Evolutionary conservation across 2,113 vertebrate genomes (phyloP).

Genomic region (Perognathus longimembris): DNA sequence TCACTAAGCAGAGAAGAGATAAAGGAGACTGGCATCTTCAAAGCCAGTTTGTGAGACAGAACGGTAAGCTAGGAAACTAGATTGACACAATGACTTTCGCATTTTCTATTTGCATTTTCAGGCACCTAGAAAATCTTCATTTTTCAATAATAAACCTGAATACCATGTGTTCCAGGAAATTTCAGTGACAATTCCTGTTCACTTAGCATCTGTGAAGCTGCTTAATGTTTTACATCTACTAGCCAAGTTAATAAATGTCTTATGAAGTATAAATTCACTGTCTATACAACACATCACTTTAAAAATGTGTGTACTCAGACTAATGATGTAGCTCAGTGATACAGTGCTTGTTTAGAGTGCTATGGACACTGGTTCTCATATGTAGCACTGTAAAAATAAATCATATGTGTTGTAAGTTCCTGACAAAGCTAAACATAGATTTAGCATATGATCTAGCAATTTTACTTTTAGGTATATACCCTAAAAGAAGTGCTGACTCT

Average conservation of each 20-base stretch:
- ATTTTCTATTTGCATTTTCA: slow-evolving; percentile 12
- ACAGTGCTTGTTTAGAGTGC: no score
- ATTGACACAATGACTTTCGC: neutral
- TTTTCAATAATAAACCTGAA: slow-evolving; percentile 38
- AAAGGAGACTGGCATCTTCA: neutral
- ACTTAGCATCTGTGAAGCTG: slow-evolving; percentile 4
- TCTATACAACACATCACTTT: slow-evolving; percentile 22
- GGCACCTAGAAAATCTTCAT: neutral
- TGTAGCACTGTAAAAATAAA: no score
- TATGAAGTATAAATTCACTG: slow-evolving; percentile 11
- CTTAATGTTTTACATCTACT: slow-evolving; percentile 7
- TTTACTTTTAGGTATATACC: neutral
- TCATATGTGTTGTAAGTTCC: neutral
- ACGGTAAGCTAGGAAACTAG: neutral
- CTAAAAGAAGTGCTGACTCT: neutral
- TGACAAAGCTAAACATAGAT: slow-evolving; percentile 17
- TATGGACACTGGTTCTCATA: no score
- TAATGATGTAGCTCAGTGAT: no score
- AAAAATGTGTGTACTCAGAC: neutral
- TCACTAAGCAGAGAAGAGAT: neutral
- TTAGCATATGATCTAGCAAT: neutral
- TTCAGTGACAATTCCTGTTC: slow-evolving; percentile 3
- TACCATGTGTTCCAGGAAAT: neutral
- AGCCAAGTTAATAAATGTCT: neutral
- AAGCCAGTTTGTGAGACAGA: neutral